These are phyloP conservation scores for Pectinophora gossypiella DNA, from an alignment of 1,140 invertebrate genomes.

Conservation along the genomic window DNA sequence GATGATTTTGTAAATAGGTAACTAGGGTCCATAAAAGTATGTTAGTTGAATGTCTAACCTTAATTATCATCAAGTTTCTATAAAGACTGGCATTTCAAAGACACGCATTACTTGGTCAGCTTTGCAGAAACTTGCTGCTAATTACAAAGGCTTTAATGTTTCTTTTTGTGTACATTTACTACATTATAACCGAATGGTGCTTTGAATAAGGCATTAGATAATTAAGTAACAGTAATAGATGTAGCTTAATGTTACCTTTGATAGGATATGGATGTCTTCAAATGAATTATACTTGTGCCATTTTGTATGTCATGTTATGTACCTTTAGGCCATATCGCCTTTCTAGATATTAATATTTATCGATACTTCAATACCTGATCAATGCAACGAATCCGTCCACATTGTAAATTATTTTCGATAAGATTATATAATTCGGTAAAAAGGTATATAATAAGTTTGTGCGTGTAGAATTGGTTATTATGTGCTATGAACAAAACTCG, in stretches of 20 bases:
- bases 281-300: slow-evolving; percentile 46
- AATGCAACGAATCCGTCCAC: slow-evolving; percentile 53
- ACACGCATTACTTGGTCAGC: no score
- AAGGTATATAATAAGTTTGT: no score
- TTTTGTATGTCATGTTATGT: slow-evolving; percentile 28
- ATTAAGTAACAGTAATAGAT: neutral
- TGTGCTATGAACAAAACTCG: no score
- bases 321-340: slow-evolving; percentile 18
- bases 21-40: no score
- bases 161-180: no score
- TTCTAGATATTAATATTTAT: slow-evolving; percentile 18
- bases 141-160: no score
- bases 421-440: no score
- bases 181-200: neutral
- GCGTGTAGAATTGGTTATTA: no score
- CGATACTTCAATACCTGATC: slow-evolving; percentile 25
- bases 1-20: no score
- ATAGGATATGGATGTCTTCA: slow-evolving; percentile 10
- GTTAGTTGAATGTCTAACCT: no score
- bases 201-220: neutral
- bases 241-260: slow-evolving; percentile 12
- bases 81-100: neutral
- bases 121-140: no score
- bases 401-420: neutral
- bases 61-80: neutral